Conservation (phyloP, 2,797 vertebrate genomes). For the Lacerta viridis region DNA sequence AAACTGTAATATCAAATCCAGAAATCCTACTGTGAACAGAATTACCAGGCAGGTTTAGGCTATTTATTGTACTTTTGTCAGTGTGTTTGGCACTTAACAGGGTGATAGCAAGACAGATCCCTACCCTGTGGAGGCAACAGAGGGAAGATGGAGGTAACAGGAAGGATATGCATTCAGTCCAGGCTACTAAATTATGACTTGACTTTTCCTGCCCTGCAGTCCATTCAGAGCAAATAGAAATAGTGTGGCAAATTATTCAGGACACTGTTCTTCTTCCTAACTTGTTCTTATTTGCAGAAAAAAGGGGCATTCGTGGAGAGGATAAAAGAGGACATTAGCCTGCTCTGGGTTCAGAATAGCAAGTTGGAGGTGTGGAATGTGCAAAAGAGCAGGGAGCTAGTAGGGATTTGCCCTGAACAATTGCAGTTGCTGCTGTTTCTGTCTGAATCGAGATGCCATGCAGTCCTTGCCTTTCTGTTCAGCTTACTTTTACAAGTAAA, state of each 20-base stretch:
- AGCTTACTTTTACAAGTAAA: not conserved
- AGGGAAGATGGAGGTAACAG: not conserved
- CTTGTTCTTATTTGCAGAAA: not conserved
- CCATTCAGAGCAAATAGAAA: not conserved
- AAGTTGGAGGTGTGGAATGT: not conserved
- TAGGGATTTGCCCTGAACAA: not conserved
- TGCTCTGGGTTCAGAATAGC: not conserved
- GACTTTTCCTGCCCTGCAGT: not conserved
- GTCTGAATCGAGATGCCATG: not conserved
- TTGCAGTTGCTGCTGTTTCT: not conserved
- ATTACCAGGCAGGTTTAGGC: not conserved
- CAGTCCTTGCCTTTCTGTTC: not conserved
- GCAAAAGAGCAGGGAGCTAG: not conserved
- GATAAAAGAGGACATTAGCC: not conserved
- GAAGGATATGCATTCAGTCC: not conserved
- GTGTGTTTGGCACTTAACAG: not conserved
- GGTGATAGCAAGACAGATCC: not conserved
- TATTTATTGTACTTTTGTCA: not conserved
- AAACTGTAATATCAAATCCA: not conserved
- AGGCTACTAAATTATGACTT: not conserved
- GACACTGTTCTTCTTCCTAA: not conserved
- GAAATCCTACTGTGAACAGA: not conserved
- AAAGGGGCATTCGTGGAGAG: not conserved
- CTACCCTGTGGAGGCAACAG: not conserved
- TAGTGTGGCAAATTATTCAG: not conserved